phyloP scores from a whole-genome alignment of 2,797 vertebrate species.

The Urosaurus nigricauda region DNA sequence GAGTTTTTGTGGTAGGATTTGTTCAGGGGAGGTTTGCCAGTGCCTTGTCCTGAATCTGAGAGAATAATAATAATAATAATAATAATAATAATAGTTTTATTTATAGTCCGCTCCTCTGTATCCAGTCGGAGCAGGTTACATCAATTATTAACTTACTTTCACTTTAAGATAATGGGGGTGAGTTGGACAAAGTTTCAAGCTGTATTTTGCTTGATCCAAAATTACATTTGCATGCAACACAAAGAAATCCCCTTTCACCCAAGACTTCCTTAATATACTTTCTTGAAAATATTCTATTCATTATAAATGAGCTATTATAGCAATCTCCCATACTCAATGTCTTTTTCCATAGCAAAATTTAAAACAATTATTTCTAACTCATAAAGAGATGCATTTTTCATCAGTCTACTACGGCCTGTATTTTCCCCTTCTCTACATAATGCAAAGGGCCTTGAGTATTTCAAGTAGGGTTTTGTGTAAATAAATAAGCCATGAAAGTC shows the following conservation, averaged over 20 bases:
- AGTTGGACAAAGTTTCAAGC: conserved; percentile 8
- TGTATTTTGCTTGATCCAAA: neutral
- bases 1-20: no score
- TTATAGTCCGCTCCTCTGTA: no score
- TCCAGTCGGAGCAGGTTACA: no score
- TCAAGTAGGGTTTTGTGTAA: conserved; percentile 11
- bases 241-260: neutral
- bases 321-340: conserved; percentile 2
- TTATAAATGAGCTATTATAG: conserved; percentile 9
- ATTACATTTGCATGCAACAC: neutral
- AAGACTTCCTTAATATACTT: neutral
- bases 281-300: neutral
- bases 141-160: neutral
- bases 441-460: conserved; percentile 10
- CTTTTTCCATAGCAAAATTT: conserved; percentile 26
- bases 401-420: neutral
- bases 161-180: no score
- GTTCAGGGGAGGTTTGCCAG: no score
- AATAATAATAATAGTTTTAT: no score
- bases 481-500: conserved; percentile 34
- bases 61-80: no score
- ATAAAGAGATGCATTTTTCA: neutral
- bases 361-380: conserved; percentile 27
- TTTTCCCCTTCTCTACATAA: neutral
- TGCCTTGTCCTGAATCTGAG: no score